Percentiles rank a stretch among this genome's conserved stretches.
Conservation (phyloP, 2,113 vertebrate genomes). For the Ondatra zibethicus region DNA sequence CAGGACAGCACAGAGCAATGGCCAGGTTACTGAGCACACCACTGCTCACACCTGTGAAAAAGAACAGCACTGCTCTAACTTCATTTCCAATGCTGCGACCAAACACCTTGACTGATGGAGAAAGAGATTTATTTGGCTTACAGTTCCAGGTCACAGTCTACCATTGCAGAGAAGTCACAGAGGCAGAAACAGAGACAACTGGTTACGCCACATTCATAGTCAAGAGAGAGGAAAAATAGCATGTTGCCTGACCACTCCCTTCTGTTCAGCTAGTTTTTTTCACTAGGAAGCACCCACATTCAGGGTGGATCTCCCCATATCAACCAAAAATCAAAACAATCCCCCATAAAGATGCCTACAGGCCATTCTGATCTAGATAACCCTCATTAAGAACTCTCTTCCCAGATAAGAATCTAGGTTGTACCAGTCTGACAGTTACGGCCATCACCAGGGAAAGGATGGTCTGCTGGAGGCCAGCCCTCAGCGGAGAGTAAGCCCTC, state of each 20-base stretch:
- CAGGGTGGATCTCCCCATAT: background rate
- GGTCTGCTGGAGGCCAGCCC: no score
- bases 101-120: background rate
- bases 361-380: background rate
- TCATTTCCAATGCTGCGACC: background rate
- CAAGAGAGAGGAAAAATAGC: background rate
- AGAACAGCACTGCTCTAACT: background rate
- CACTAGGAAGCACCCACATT: background rate
- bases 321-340: background rate
- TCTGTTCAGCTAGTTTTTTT: background rate
- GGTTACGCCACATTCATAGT: background rate
- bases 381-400: background rate
- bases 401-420: background rate
- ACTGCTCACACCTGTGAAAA: no score
- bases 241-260: background rate
- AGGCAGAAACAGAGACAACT: background rate
- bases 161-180: background rate
- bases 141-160: background rate
- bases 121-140: background rate
- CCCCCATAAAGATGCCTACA: background rate
- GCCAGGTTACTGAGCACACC: background rate
- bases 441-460: background rate
- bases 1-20: background rate
- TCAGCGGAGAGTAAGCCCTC: background rate
- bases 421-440: background rate